A percentile compares a stretch with the other conserved stretches of the same genome.
Evolutionary conservation across 1,140 invertebrate genomes (phyloP).

Genomic region (Pseudomyrmex gracilis): DNA sequence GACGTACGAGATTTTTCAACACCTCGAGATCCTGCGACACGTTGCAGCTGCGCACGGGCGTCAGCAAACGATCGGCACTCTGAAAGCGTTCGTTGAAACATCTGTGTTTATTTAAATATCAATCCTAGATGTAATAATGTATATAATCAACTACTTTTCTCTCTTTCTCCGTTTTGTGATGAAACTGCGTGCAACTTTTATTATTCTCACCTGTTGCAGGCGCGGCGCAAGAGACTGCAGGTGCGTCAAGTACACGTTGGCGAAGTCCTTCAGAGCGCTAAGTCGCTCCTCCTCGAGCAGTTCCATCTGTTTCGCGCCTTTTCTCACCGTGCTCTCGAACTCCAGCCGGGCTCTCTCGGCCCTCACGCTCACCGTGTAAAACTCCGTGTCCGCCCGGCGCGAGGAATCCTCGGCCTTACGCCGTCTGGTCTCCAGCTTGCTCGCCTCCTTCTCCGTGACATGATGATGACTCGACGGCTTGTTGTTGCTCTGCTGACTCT

Average conservation of each 20-base stretch:
- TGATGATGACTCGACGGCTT: constrained; percentile 83
- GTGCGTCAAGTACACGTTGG: constrained; percentile 92
- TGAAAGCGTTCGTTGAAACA: constrained; percentile 78
- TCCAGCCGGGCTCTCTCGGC: constrained; percentile 95
- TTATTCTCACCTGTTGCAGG: constrained; percentile 82
- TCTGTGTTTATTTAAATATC: no score
- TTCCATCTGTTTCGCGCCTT: constrained; percentile 92
- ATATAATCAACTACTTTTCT: background rate
- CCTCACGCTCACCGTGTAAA: constrained; percentile 95
- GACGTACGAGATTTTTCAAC: constrained; percentile 88
- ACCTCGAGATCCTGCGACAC: constrained; percentile 91
- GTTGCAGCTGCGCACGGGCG: constrained; percentile 90
- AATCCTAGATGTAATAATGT: no score
- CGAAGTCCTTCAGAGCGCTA: constrained; percentile 91
- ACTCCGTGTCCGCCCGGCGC: constrained; percentile 96
- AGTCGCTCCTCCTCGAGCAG: constrained; percentile 95
- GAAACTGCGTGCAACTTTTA: no score
- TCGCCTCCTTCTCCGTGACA: constrained; percentile 89
- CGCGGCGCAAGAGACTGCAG: constrained; percentile 92
- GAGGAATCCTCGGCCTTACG: constrained; percentile 96
- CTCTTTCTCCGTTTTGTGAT: background rate
- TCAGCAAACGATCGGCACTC: constrained; percentile 89
- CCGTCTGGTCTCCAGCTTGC: constrained; percentile 94
- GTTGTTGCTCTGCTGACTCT: constrained; percentile 82
- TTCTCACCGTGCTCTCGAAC: constrained; percentile 95